Evolutionary conservation across 2,797 vertebrate genomes (phyloP).

Genomic region (Protosalanx chinensis): DNA sequence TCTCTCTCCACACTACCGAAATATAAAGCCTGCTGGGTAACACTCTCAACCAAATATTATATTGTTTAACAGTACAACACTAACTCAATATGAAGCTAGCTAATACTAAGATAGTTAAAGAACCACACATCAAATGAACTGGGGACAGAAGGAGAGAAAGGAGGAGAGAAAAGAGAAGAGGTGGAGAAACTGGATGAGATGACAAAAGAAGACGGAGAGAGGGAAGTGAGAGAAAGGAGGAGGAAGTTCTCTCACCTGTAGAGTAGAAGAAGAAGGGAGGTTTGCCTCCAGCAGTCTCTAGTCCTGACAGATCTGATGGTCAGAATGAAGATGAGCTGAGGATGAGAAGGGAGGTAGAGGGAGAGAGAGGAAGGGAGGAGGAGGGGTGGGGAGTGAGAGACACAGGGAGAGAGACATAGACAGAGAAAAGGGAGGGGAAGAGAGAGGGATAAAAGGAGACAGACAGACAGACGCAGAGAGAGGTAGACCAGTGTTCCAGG

Average conservation of each 20-base stretch:
- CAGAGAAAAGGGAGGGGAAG: no score
- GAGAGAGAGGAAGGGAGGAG: neutral
- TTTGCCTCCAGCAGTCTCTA: neutral
- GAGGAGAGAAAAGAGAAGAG: constrained; percentile 10
- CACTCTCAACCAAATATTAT: no score
- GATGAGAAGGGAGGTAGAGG: constrained; percentile 1
- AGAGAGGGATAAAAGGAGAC: neutral
- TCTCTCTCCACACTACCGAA: no score
- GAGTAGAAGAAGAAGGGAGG: neutral
- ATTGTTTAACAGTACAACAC: no score
- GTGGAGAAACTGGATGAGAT: neutral
- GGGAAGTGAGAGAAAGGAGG: neutral
- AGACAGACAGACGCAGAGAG: neutral
- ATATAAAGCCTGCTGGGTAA: no score
- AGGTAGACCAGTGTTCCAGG: neutral
- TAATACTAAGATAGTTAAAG: no score
- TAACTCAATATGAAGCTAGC: no score
- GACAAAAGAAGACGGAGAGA: neutral
- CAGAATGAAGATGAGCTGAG: neutral
- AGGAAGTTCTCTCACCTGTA: neutral
- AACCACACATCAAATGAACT: neutral
- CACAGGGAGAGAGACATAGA: neutral
- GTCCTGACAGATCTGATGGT: neutral
- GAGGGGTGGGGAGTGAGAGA: neutral
- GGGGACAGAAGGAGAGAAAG: neutral